Evolutionary conservation across 2,797 vertebrate genomes (phyloP).

Genomic region (Lagocephalus sceleratus): DNA sequence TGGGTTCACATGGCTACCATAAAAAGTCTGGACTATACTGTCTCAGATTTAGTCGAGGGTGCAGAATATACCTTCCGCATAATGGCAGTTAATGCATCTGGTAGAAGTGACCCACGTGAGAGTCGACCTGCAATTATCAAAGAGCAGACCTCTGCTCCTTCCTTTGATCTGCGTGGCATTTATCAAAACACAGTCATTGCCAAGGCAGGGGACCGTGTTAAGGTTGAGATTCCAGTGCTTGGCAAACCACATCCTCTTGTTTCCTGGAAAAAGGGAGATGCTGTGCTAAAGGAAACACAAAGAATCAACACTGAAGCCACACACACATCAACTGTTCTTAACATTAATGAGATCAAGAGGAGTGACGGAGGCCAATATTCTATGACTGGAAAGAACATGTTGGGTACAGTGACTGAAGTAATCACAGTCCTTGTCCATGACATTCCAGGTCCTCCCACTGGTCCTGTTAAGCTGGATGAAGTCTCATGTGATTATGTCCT

Average conservation of each 20-base stretch:
- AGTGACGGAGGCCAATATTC: constrained; percentile 89
- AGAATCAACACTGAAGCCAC: constrained; percentile 93
- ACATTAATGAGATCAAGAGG: constrained; percentile 87
- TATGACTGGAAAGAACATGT: constrained; percentile 89
- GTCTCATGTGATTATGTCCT: constrained; percentile 92
- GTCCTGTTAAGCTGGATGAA: constrained; percentile 95
- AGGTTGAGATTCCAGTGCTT: constrained; percentile 95
- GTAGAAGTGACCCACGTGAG: constrained; percentile 95
- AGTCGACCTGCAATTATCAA: constrained; percentile 90
- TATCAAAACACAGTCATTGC: constrained; percentile 92
- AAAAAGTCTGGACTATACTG: constrained; percentile 89
- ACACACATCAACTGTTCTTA: constrained; percentile 89
- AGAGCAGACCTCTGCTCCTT: constrained; percentile 89
- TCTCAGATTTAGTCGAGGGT: constrained; percentile 88
- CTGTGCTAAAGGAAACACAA: constrained; percentile 89
- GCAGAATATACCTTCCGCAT: constrained; percentile 96
- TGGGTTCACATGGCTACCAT: constrained; percentile 90
- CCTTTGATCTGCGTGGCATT: constrained; percentile 90
- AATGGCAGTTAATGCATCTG: constrained; percentile 96
- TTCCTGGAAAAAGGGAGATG: constrained; percentile 92
- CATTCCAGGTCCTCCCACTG: constrained; percentile 93
- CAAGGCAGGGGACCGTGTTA: constrained; percentile 94
- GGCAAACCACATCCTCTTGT: constrained; percentile 92
- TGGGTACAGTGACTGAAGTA: constrained; percentile 88
- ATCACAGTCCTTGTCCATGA: constrained; percentile 94